Conservation (phyloP, 2,113 vertebrate species). For the Pungitius pungitius region DNA sequence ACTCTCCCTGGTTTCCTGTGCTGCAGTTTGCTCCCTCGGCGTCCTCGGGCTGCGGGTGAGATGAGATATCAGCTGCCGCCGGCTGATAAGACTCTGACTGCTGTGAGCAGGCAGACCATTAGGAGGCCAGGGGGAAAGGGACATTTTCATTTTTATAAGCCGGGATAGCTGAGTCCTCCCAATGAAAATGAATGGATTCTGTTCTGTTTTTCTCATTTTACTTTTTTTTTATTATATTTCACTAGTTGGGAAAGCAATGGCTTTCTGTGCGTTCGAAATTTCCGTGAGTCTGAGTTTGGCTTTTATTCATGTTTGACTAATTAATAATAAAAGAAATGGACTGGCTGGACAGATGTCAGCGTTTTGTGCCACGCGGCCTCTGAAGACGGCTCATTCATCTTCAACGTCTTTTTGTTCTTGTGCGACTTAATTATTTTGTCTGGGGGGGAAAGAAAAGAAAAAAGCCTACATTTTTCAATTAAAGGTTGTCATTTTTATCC, state of each 20-base stretch:
- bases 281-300: conserved; percentile 6
- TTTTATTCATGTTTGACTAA: conserved; percentile 43
- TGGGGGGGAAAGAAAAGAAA: conserved; percentile 66
- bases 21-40: conserved; percentile 29
- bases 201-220: conserved; percentile 17
- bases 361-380: not conserved
- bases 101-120: conserved; percentile 15
- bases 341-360: not conserved
- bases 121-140: conserved; percentile 31
- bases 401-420: conserved; percentile 19
- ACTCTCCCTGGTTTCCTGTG: conserved; percentile 6
- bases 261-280: conserved; percentile 26
- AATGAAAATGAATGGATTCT: not conserved
- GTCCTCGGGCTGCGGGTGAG: conserved; percentile 54
- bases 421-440: conserved; percentile 53
- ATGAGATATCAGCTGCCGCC: conserved; percentile 29
- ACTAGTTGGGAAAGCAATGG: not conserved
- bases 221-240: conserved; percentile 4
- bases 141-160: conserved; percentile 24
- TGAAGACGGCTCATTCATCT: not conserved
- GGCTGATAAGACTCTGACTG: conserved; percentile 30
- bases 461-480: conserved; percentile 33
- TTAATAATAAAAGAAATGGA: conserved; percentile 2
- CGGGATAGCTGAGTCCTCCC: not conserved
- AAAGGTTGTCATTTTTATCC: conserved; percentile 32